A percentile compares a stretch with the other conserved stretches of the same genome.
phyloP scores from a whole-genome alignment of 2,113 vertebrate genomes.

The Melanerpes formicivorus region DNA sequence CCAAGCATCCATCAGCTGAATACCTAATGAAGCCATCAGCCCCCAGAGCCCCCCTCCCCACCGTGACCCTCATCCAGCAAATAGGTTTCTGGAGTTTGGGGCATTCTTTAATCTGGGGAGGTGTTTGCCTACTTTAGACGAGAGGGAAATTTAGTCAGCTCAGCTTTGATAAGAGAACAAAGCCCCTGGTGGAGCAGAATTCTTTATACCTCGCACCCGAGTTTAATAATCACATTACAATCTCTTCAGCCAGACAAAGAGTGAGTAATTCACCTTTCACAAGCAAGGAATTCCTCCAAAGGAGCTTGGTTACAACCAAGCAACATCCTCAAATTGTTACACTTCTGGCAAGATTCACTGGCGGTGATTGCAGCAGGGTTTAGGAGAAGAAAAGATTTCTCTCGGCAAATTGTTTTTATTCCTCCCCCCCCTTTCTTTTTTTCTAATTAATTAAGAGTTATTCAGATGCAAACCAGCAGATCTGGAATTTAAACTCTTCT shows the following conservation, averaged over 20 bases:
- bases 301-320: constrained; percentile 15
- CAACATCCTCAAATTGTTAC: constrained; percentile 67
- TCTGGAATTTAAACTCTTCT: background rate
- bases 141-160: constrained; percentile 16
- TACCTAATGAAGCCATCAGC: background rate
- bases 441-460: too few relatives aligned
- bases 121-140: background rate
- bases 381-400: background rate
- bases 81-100: background rate
- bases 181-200: background rate
- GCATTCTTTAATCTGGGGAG: background rate
- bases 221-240: constrained; percentile 40
- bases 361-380: background rate
- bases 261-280: constrained; percentile 33
- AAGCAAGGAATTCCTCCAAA: constrained; percentile 43
- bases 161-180: constrained; percentile 52
- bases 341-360: background rate
- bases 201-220: background rate
- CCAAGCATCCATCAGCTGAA: background rate
- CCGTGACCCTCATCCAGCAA: background rate
- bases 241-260: constrained; percentile 49
- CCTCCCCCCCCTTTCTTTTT: background rate
- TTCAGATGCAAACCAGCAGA: background rate
- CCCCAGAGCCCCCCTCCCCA: background rate
- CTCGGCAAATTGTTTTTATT: background rate